Evolutionary conservation across 2,113 vertebrate species (phyloP), one percentile per base, ranked within the genome.

Genomic region (Sebastes fasciatus): DNA sequence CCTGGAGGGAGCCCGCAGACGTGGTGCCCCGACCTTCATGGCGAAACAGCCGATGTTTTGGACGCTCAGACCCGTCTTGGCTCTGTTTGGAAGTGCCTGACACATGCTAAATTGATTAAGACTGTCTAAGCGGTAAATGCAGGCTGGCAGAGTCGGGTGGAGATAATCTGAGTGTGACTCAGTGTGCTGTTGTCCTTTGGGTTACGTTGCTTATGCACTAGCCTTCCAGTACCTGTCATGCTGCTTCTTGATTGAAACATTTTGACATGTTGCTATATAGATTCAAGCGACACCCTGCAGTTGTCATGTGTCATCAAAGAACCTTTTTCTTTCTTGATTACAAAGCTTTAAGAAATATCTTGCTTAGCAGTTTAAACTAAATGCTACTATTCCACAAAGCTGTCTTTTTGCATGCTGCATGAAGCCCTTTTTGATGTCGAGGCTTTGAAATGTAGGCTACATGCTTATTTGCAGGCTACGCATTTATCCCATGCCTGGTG

Each of bases 81-180:
- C 89, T 89, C 80, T 8, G 23, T 70, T 83, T 81, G 73, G 84
- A 91, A 60, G 85, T 73, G 88, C 71, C 86, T 73, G 85, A 88
- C 86, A 88, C 88, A 72, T 81, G 81, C 84, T 92, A 89, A 94
- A 92, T 92, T 92, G 84, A 93, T 93, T 86, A 88, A 89, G 88
- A 82, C 73, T 66, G 91, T 86, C 84, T 87, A 79, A 88, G 89
- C 74, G 23, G 82, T 86, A 86, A 85, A 91, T 69, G 82, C 62
- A 71, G 74, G 42, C 80, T 90, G 94, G 84, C 89, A 86, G 78
- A 85, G 85, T 75, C 23, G 40, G 16, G 70, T 82, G 81, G 64
- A 74, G 77, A 79, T 88, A 66, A 90, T 79, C 62, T 51, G 64
- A 86, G 46, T 83, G 71, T 80, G 85, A 82, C 72, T 89, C 80